Base-by-base conservation (phyloP, 2,113 vertebrate genomes). In the Anser cygnoides region DNA sequence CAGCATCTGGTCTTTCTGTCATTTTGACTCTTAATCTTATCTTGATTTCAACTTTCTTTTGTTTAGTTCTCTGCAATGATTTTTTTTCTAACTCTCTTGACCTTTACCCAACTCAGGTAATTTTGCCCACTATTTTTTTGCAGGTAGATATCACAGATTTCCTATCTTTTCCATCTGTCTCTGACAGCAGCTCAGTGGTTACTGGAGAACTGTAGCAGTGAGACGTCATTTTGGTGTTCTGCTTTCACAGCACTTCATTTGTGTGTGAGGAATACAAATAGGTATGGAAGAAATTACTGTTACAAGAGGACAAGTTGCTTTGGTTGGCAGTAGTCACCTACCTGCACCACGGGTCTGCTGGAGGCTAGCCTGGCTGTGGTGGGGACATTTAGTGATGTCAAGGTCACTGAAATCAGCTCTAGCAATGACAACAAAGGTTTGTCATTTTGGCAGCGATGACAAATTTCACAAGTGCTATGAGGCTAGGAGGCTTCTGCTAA, bases 1-100 rank as follows among this genome's bases (percentile, higher is more conserved):
- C 11, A 23, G 13, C 1, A 0, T 29, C 26, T 82, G 0, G 0
- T 65, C 35, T 8, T 67, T 68, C 68, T 84, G 37, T 79, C 28
- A 62, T 46, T 91, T 80, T 37, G 44, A 81, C 7, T 94, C 67
- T 85, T 58, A 37, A 44, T 55, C 43, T 68, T 50, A 37, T 26
- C 49, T 79, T 55, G 37, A 54, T 86, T 90, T 19, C 7, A n/a
- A 57, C 49, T 52, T 85, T n/a, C 3, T 39, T 83, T 66, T 84
- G 9, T 25, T 83, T 57, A 74, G 65, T 67, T 29, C 13, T 72
- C 29, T 86, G 52, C n/a, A 41, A 33, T 63, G 0, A 1, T 11
- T 33, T 22, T 65, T 73, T 75, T 16, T 15, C n/a, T 41, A 58
- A 33, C 43, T 88, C 33, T 87, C 39, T 57, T 72, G 84, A 63